phyloP scores from a whole-genome alignment of 2,888 invertebrate species.

The Eutolmus rufibarbis region DNA sequence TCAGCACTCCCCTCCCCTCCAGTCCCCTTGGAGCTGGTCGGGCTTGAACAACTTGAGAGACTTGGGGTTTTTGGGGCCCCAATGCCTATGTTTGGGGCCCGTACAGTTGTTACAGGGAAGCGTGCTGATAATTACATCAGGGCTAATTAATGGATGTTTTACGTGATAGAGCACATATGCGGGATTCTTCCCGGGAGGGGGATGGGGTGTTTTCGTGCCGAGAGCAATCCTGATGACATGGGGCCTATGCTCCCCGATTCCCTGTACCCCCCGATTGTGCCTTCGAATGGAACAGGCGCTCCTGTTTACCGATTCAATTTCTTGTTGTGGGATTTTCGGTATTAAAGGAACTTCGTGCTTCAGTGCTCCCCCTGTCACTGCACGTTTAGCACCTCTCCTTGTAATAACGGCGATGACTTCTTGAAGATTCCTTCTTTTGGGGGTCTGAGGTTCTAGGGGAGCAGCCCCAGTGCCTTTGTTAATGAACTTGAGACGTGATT shows the following conservation, averaged over 20 bases:
- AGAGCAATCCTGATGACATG: background rate
- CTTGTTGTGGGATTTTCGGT: background rate
- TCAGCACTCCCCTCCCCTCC: too few species aligned
- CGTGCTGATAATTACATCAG: constrained; percentile 43
- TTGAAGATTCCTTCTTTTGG: background rate
- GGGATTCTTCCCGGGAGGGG: background rate
- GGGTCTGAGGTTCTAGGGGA: background rate
- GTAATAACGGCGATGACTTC: constrained; percentile 20
- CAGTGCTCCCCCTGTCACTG: background rate
- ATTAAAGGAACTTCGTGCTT: background rate
- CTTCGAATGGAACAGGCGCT: background rate
- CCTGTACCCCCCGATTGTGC: background rate
- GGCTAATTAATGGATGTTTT: constrained; percentile 46
- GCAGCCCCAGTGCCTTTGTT: constrained; percentile 26
- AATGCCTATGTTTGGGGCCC: background rate
- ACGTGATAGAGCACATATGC: constrained; percentile 44
- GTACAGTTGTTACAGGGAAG: background rate
- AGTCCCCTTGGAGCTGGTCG: background rate
- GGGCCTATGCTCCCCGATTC: background rate
- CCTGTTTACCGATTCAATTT: constrained; percentile 32
- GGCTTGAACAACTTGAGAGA: background rate
- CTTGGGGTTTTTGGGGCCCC: background rate
- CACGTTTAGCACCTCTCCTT: background rate
- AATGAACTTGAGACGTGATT: constrained; percentile 46
- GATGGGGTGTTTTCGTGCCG: background rate